Percentiles rank a stretch among this genome's conserved stretches.
phyloP scores from a whole-genome alignment of 2,888 invertebrate genomes.

The Palloptera scutellata region DNA sequence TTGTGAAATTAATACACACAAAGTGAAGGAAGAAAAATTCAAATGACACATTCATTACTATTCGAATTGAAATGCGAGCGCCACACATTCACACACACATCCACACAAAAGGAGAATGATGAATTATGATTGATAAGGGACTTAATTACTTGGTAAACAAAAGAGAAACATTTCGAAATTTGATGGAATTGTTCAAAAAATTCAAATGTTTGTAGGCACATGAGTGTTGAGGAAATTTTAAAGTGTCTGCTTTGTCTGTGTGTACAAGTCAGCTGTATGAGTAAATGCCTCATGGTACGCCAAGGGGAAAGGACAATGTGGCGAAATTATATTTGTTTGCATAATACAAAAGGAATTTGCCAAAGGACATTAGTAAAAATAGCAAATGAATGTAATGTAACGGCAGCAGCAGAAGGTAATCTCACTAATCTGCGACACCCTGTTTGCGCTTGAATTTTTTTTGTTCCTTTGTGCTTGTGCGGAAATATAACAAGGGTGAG shows the following conservation, averaged over 20 bases:
- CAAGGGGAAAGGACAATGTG: too few relatives aligned
- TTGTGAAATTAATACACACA: constrained; percentile 18
- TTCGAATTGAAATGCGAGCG: not conserved
- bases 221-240: too few relatives aligned
- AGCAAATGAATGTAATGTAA: constrained; percentile 41
- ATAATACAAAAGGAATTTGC: too few relatives aligned
- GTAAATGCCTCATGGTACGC: too few relatives aligned
- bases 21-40: not conserved
- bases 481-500: not conserved
- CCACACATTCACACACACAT: not conserved
- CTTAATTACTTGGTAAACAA: constrained; percentile 59
- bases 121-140: constrained; percentile 60
- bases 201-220: too few relatives aligned
- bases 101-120: constrained; percentile 46
- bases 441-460: not conserved
- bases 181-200: constrained; percentile 22
- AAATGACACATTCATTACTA: not conserved
- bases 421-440: not conserved
- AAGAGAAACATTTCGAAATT: constrained; percentile 4
- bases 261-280: too few relatives aligned
- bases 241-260: too few relatives aligned
- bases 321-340: too few relatives aligned
- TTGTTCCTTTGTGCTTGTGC: not conserved
- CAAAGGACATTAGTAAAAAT: not conserved
- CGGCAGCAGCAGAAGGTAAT: not conserved